A percentile compares a stretch with the other conserved stretches of the same genome.
Conservation (phyloP, 1,140 invertebrate species). For the Caenorhabditis inopinata region DNA sequence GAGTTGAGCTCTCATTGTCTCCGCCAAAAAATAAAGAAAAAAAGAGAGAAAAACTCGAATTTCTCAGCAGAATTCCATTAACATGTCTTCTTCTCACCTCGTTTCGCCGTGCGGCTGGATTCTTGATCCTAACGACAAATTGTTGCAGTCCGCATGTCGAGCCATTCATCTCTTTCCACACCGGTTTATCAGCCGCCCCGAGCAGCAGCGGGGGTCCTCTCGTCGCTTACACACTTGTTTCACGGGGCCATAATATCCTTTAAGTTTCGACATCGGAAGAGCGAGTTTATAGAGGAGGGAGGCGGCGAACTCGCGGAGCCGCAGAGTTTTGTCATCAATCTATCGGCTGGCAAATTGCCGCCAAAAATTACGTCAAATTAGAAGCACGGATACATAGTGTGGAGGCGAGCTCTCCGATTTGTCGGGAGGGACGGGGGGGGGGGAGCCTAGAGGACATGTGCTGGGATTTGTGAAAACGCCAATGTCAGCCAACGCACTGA, state of each 20-base stretch:
- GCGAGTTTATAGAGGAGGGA: neutral
- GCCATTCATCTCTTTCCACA: neutral
- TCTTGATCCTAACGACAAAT: neutral
- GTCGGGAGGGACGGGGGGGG: too few species aligned
- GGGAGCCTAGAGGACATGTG: neutral
- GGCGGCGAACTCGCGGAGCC: too few species aligned
- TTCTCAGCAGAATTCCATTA: neutral
- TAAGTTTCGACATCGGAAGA: neutral
- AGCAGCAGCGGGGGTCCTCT: too few species aligned
- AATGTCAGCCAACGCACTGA: conserved; percentile 7
- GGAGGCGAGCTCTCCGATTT: too few species aligned
- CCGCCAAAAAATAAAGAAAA: too few species aligned
- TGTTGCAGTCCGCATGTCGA: conserved; percentile 15
- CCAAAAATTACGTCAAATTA: conserved; percentile 24
- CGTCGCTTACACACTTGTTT: conserved; percentile 9
- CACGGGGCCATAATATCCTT: neutral
- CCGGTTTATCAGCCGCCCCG: too few species aligned
- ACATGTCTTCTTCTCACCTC: neutral
- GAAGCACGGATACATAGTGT: neutral
- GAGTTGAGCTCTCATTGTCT: conserved; percentile 67
- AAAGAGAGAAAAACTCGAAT: too few species aligned
- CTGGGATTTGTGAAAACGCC: conserved; percentile 28
- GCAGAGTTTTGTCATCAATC: conserved; percentile 25
- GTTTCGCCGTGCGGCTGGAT: neutral
- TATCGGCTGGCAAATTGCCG: conserved; percentile 28